These are phyloP conservation scores for Rattus rattus DNA, from an alignment of 2,113 vertebrate species.

Conservation along the genomic window DNA sequence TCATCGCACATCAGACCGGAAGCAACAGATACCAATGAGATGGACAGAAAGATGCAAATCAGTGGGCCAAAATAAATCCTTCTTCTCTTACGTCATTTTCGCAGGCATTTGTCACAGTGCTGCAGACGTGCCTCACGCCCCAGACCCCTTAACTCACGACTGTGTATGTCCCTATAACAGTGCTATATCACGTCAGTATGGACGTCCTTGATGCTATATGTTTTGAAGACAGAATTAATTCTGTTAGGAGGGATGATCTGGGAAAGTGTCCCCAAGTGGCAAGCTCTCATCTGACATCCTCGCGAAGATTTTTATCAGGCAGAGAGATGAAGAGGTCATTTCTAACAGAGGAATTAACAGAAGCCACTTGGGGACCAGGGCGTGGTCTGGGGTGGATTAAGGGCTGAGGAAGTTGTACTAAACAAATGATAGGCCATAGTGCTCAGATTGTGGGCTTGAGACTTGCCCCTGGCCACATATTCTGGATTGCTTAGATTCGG, in stretches of 20 bases:
- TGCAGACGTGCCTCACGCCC: neutral
- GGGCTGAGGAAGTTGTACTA: neutral
- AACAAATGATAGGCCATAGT: neutral
- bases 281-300: neutral
- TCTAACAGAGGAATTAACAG: neutral
- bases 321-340: neutral
- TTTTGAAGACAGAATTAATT: constrained; percentile 47
- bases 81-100: neutral
- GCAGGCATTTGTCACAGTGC: too few relatives aligned
- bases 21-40: neutral
- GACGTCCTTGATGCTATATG: neutral
- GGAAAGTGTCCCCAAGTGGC: neutral
- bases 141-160: neutral
- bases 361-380: neutral
- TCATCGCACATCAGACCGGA: neutral
- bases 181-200: neutral
- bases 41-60: neutral
- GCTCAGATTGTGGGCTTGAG: neutral
- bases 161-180: neutral
- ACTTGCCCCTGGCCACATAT: neutral
- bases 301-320: neutral
- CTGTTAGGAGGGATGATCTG: neutral
- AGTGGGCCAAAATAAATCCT: neutral
- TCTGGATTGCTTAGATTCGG: neutral
- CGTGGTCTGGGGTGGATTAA: neutral